These are phyloP conservation scores for Calameuta pallipes DNA, from an alignment of 2,888 invertebrate genomes.

Conservation along the genomic window DNA sequence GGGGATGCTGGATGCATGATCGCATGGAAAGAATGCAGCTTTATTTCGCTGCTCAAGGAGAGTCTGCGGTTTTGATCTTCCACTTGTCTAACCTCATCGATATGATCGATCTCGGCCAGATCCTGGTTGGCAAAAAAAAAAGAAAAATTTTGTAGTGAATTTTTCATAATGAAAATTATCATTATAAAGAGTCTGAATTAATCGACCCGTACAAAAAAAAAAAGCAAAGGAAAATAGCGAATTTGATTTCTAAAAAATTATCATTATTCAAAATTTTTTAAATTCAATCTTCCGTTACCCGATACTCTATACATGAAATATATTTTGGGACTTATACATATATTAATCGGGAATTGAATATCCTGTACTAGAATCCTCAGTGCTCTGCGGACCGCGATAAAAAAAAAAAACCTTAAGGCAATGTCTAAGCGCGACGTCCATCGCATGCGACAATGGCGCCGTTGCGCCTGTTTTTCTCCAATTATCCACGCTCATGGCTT, in stretches of 20 bases:
- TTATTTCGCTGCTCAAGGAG: slow-evolving; percentile 19
- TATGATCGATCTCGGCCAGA: neutral
- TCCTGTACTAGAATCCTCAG: neutral
- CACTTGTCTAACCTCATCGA: neutral
- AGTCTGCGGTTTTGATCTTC: slow-evolving; percentile 30
- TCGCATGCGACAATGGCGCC: slow-evolving; percentile 8
- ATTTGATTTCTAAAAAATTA: too few relatives aligned
- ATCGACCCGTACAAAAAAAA: too few relatives aligned
- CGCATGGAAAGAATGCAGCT: slow-evolving; percentile 21
- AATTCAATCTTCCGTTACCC: too few relatives aligned
- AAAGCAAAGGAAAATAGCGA: too few relatives aligned
- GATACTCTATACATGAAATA: too few relatives aligned
- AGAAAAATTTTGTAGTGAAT: neutral
- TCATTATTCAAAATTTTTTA: too few relatives aligned
- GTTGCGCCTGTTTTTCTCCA: slow-evolving; percentile 16
- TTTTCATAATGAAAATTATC: neutral
- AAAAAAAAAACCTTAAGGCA: neutral
- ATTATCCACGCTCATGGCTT: slow-evolving; percentile 14
- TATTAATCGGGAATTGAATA: neutral
- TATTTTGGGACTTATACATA: too few relatives aligned
- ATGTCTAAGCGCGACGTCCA: neutral
- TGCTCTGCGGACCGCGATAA: neutral
- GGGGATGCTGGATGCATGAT: neutral
- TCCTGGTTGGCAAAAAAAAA: neutral
- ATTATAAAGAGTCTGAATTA: neutral